Conservation (phyloP, 2,113 vertebrate genomes). For the Thunnus thynnus region DNA sequence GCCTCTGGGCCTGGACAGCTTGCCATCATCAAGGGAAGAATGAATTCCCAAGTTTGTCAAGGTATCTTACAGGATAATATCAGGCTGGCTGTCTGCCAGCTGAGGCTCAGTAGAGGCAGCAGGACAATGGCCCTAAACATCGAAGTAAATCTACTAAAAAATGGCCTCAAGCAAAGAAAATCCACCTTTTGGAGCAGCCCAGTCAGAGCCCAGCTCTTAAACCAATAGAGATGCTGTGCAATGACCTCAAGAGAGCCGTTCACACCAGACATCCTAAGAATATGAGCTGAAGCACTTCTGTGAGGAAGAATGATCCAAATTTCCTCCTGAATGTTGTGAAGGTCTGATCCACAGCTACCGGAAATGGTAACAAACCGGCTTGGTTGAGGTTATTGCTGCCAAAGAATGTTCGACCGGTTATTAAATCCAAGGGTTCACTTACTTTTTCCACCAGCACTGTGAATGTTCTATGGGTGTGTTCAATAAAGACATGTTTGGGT, state of each 20-base stretch:
- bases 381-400: background rate
- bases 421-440: background rate
- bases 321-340: background rate
- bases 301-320: background rate
- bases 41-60: background rate
- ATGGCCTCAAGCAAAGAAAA: background rate
- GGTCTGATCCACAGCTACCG: background rate
- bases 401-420: background rate
- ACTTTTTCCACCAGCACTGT: too few species aligned
- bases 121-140: background rate
- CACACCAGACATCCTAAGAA: background rate
- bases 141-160: background rate
- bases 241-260: background rate
- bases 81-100: too few species aligned
- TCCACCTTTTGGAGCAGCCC: background rate
- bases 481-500: too few species aligned
- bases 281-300: background rate
- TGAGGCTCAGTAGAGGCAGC: background rate
- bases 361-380: background rate
- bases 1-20: background rate
- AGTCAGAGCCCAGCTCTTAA: background rate
- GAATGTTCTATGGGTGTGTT: too few species aligned
- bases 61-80: background rate
- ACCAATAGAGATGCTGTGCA: background rate
- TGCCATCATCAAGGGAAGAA: background rate